A percentile compares a stretch with the other conserved stretches of the same genome.
phyloP scores from a whole-genome alignment of 2,113 vertebrate genomes.

The Paracanthobrama guichenoti region DNA sequence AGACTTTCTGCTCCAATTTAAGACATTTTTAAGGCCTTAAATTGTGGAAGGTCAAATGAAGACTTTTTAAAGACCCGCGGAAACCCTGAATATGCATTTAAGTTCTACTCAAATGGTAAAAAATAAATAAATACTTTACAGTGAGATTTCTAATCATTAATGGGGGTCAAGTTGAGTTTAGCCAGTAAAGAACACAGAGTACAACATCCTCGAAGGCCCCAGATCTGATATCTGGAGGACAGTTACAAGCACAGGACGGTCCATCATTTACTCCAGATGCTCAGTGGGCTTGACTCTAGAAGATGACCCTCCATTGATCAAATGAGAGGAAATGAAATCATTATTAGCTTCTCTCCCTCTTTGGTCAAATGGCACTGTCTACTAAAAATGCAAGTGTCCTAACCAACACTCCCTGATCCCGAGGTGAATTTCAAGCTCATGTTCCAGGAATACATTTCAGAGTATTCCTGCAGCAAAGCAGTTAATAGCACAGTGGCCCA shows the following conservation, averaged over 20 bases:
- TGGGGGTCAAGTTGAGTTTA: background rate
- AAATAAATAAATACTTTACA: background rate
- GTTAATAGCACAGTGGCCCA: background rate
- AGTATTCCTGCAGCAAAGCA: background rate
- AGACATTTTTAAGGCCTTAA: no score
- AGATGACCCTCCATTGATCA: background rate
- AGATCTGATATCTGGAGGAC: background rate
- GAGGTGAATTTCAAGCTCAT: background rate
- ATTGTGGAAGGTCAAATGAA: no score
- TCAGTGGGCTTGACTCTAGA: background rate
- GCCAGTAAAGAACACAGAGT: background rate
- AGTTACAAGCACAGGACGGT: background rate
- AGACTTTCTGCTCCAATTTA: no score
- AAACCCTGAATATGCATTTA: background rate
- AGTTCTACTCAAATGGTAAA: background rate
- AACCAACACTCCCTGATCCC: background rate
- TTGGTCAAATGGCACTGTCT: background rate
- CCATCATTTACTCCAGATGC: conserved; percentile 11
- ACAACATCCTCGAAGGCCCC: background rate
- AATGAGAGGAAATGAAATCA: conserved; percentile 3
- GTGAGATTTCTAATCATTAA: background rate
- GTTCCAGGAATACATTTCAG: background rate
- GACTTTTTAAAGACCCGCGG: no score
- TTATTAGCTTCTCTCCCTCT: background rate
- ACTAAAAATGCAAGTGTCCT: background rate